A percentile compares a stretch with the other conserved stretches of the same genome.
Evolutionary conservation across 2,888 invertebrate species (phyloP).

Genomic region (Drosophila kokeensis): DNA sequence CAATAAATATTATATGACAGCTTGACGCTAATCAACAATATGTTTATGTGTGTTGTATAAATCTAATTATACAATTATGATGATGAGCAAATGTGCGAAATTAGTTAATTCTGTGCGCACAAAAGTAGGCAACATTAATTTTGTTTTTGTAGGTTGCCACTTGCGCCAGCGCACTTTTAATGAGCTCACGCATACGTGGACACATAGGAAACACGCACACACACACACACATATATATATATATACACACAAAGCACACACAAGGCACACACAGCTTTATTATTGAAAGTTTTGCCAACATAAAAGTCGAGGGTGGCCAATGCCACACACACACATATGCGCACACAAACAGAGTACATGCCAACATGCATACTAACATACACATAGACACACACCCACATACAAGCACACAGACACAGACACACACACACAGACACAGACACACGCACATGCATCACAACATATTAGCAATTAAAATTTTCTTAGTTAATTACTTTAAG

Average conservation of each 20-base stretch:
- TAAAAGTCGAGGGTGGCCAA: conserved; percentile 41
- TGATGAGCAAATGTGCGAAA: conserved; percentile 58
- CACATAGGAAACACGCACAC: conserved; percentile 1
- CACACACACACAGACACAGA: conserved; percentile 41
- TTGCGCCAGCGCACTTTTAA: conserved; percentile 62
- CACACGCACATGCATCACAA: conserved; percentile 75
- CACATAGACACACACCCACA: conserved; percentile 17
- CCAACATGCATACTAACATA: conserved; percentile 40
- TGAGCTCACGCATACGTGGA: conserved; percentile 57
- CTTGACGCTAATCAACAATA: conserved; percentile 45
- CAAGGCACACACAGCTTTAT: conserved; percentile 36
- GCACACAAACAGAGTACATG: conserved; percentile 70
- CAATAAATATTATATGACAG: background rate
- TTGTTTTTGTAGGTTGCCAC: conserved; percentile 34
- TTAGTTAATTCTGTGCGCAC: conserved; percentile 68
- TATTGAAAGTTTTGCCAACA: conserved; percentile 67
- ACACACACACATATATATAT: conserved; percentile 7
- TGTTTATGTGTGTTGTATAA: conserved; percentile 22
- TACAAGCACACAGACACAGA: conserved; percentile 23
- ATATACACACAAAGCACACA: conserved; percentile 16
- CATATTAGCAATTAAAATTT: conserved; percentile 85
- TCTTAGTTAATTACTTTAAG: conserved; percentile 85
- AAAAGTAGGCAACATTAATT: conserved; percentile 76
- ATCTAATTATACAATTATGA: conserved; percentile 66
- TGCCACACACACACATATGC: conserved; percentile 18